Conservation (phyloP, 1,140 invertebrate genomes). For the Aculops lycopersici region DNA sequence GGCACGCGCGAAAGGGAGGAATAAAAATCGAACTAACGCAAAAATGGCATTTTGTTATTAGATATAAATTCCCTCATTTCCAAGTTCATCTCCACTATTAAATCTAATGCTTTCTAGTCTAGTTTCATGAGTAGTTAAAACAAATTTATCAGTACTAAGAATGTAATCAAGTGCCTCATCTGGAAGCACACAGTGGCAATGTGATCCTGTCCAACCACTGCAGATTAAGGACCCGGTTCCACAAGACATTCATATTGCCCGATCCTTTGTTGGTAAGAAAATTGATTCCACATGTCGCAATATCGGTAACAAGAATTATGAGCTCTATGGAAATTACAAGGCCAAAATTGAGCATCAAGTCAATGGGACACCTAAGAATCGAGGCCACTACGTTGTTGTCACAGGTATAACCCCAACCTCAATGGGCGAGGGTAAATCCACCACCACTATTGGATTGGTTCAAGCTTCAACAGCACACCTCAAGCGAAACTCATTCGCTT, state of each 20-base stretch:
- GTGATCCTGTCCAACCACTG: slow-evolving; percentile 23
- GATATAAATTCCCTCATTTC: too few species aligned
- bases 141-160: too few species aligned
- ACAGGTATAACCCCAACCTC: slow-evolving; percentile 72
- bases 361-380: slow-evolving; percentile 27
- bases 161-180: too few species aligned
- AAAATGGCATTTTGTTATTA: too few species aligned
- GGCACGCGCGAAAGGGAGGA: too few species aligned
- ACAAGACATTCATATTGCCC: slow-evolving; percentile 59
- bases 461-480: slow-evolving; percentile 63
- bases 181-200: too few species aligned
- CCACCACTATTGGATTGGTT: slow-evolving; percentile 63
- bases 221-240: slow-evolving; percentile 30
- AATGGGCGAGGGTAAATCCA: slow-evolving; percentile 48
- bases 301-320: slow-evolving; percentile 71
- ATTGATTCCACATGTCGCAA: slow-evolving; percentile 40
- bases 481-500: slow-evolving; percentile 58
- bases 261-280: slow-evolving; percentile 51
- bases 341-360: slow-evolving; percentile 62
- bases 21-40: too few species aligned
- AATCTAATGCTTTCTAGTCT: too few species aligned
- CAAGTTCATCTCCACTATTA: too few species aligned
- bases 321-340: slow-evolving; percentile 67
- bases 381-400: slow-evolving; percentile 79
- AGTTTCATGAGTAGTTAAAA: too few species aligned